A percentile compares a stretch with the other conserved stretches of the same genome.
These are phyloP conservation scores for Petrocephalus sullivani DNA, from an alignment of 2,797 vertebrate genomes.

Conservation along the genomic window DNA sequence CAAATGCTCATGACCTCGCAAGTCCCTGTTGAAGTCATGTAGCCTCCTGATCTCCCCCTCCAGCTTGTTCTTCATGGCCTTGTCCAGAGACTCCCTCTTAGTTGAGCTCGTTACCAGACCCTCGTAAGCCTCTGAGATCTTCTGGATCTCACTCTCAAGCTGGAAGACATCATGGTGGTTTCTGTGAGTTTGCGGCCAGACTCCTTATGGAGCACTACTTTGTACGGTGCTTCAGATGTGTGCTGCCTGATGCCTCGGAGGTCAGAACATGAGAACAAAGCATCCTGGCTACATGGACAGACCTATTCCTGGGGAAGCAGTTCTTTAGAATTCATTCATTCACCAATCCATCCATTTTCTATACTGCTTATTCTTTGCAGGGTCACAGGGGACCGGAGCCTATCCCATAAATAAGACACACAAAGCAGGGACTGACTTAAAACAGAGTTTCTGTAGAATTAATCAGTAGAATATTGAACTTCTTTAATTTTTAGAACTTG, in stretches of 20 bases:
- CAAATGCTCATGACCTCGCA: constrained; percentile 58
- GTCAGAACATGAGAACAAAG: not conserved
- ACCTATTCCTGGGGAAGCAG: not conserved
- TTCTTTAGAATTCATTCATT: not conserved
- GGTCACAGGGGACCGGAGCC: not conserved
- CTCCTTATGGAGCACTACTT: not conserved
- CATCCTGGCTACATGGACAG: not conserved
- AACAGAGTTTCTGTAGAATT: not conserved
- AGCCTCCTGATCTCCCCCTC: constrained; percentile 78
- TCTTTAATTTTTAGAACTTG: too few relatives aligned
- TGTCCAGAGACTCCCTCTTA: constrained; percentile 75
- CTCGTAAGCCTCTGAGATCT: constrained; percentile 77
- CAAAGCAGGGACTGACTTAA: not conserved
- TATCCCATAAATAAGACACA: not conserved
- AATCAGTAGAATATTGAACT: too few relatives aligned
- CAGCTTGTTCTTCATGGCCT: constrained; percentile 73
- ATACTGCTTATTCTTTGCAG: not conserved
- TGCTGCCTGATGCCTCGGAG: not conserved
- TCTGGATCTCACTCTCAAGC: constrained; percentile 76
- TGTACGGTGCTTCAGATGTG: not conserved
- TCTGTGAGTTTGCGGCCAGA: not conserved
- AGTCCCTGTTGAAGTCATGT: constrained; percentile 79
- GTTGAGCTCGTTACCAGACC: constrained; percentile 72
- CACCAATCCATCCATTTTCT: not conserved
- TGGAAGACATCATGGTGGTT: constrained; percentile 36